Base-by-base conservation (phyloP, 1,140 invertebrate genomes). In the Protaetia brevitarsis region DNA sequence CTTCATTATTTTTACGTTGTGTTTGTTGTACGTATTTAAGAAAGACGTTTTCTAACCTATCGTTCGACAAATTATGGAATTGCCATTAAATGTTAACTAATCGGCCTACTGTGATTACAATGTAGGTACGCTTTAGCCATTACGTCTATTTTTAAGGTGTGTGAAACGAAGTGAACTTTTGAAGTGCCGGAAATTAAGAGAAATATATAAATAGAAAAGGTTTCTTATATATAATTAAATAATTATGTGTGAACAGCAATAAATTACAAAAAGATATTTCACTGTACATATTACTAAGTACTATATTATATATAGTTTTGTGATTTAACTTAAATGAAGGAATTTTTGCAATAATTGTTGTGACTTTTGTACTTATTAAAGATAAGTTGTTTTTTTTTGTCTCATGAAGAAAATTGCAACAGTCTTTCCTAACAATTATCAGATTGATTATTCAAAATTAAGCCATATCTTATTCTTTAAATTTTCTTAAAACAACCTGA, bases 311-410 rank as follows among this genome's bases (percentile, higher is more conserved):
- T 59, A 59, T 59, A 59, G 57, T 62, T 30, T 30, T 62, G 59
- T 62, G 29, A 62, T 62, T 62, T 34, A 51, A 51, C 41, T 51
- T 36, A 26, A 59, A 62, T 29, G 57, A 31, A 59, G 57, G 29
- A 34, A 62, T 23, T 62, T n/a, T 62, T 62, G 59, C 59, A 62
- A 62, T 62, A 62, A 62, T 62, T 62, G 59, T 62, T 62, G 59
- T 62, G 31, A 62, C 31, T 62, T 31, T 27, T 58, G 57, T 59
- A 29, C 16, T 59, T 11, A 59, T 21, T 11, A 59, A 34, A 34
- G n/a, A 34, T 7, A 34, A 29, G 16, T 59, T 59, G 30, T 7
- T 51, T 19, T 51, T 58, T 13, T 59, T 29, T 59, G 16, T 7
- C 16, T n/a, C n/a, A n/a, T n/a, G n/a, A 19, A 21, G 26, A 19